phyloP scores from a whole-genome alignment of 1,140 invertebrate species.

The Schlechtendalia chinensis region DNA sequence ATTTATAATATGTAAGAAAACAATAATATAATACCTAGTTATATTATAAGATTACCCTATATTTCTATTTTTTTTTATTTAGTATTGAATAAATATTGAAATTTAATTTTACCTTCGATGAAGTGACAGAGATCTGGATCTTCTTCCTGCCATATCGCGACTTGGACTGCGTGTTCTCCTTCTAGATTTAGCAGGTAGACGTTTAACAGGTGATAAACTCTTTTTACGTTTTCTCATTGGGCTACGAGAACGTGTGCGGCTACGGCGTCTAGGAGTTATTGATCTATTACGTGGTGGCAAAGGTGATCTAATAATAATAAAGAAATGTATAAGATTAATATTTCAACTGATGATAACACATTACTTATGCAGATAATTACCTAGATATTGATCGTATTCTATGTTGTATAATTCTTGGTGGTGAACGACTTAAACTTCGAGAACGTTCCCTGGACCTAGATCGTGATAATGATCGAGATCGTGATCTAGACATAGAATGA shows the following conservation, averaged over 20 bases:
- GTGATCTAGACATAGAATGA: slow-evolving; percentile 56
- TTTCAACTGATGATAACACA: neutral
- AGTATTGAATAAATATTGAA: no score
- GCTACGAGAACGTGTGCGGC: slow-evolving; percentile 51
- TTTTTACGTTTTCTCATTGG: slow-evolving; percentile 42
- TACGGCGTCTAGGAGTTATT: slow-evolving; percentile 55
- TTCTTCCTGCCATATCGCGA: slow-evolving; percentile 13
- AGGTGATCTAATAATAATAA: slow-evolving; percentile 51
- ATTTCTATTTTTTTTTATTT: no score
- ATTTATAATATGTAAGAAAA: neutral
- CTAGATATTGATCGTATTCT: slow-evolving; percentile 34
- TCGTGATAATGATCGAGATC: slow-evolving; percentile 54
- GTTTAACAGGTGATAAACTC: slow-evolving; percentile 30
- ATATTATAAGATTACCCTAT: no score
- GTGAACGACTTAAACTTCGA: slow-evolving; percentile 42
- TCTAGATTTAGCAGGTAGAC: slow-evolving; percentile 17
- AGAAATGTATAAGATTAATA: neutral
- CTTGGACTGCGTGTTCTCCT: slow-evolving; percentile 40
- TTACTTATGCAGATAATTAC: neutral
- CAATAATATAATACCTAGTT: neutral
- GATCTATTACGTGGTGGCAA: slow-evolving; percentile 51
- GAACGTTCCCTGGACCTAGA: slow-evolving; percentile 52
- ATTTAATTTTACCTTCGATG: slow-evolving; percentile 34
- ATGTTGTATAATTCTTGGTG: slow-evolving; percentile 26
- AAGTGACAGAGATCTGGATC: slow-evolving; percentile 32